Evolutionary conservation across 2,113 vertebrate species (phyloP).

Genomic region (Indicator maculatus): DNA sequence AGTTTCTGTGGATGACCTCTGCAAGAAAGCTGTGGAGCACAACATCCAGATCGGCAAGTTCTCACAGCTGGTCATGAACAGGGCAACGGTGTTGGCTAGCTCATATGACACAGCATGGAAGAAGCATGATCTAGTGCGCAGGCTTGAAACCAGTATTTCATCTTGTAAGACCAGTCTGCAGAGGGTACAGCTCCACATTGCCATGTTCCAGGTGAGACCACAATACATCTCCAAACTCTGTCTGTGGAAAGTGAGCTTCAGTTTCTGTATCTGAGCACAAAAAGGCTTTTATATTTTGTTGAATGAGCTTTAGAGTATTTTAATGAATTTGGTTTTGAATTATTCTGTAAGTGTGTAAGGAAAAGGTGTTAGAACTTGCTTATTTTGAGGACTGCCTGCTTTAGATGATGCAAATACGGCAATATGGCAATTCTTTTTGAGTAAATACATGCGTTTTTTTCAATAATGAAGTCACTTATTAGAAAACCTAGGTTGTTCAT

Average conservation of each 20-base stretch:
- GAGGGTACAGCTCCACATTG: slow-evolving; percentile 91
- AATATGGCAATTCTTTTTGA: background rate
- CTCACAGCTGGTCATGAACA: slow-evolving; percentile 91
- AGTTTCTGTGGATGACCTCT: slow-evolving; percentile 94
- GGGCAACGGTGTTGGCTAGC: slow-evolving; percentile 91
- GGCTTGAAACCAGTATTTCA: slow-evolving; percentile 90
- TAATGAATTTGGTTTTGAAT: background rate
- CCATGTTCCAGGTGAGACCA: slow-evolving; percentile 92
- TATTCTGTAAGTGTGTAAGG: background rate
- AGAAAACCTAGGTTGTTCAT: background rate
- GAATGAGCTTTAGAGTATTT: background rate
- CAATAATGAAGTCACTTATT: background rate
- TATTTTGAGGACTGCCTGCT: background rate
- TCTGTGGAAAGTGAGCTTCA: background rate
- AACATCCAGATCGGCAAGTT: slow-evolving; percentile 87
- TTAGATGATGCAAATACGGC: background rate
- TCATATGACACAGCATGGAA: slow-evolving; percentile 97
- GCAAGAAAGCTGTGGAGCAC: slow-evolving; percentile 94
- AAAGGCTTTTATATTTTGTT: fast-evolving
- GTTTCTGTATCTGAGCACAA: background rate
- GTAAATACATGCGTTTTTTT: background rate
- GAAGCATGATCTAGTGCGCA: slow-evolving; percentile 91
- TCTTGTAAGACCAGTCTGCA: slow-evolving; percentile 93
- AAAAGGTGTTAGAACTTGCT: background rate
- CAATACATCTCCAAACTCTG: fast-evolving